A percentile compares a stretch with the other conserved stretches of the same genome.
Evolutionary conservation across 2,113 vertebrate genomes (phyloP).

Genomic region (Brachirus orientalis): DNA sequence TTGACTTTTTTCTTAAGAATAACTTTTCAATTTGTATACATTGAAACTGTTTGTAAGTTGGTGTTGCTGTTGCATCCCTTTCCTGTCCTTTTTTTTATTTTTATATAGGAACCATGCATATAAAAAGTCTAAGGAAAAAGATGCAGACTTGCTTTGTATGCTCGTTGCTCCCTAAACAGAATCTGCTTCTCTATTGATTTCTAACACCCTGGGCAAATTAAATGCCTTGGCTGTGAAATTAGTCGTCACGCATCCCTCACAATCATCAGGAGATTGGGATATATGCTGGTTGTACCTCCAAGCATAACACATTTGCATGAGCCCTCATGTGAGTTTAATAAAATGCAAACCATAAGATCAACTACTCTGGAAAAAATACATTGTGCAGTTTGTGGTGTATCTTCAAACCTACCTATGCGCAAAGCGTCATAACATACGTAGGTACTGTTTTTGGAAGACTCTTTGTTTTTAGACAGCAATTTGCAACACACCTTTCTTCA

Average conservation of each 20-base stretch:
- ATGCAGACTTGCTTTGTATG: conserved; percentile 14
- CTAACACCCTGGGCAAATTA: conserved; percentile 54
- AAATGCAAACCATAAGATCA: conserved; percentile 35
- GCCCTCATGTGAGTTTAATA: conserved; percentile 53
- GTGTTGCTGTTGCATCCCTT: too few species aligned
- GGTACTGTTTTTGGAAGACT: too few species aligned
- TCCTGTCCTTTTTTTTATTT: conserved; percentile 11
- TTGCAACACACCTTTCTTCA: not conserved
- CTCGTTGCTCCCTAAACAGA: conserved; percentile 23
- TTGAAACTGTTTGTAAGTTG: too few species aligned
- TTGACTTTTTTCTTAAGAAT: not conserved
- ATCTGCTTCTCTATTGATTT: conserved; percentile 46
- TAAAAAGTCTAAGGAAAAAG: conserved; percentile 7
- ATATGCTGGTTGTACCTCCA: conserved; percentile 35
- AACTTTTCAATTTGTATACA: not conserved
- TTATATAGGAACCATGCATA: conserved; percentile 3
- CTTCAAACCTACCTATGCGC: conserved; percentile 9
- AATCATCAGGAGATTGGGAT: conserved; percentile 52
- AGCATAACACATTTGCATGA: conserved; percentile 66
- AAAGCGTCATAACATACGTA: conserved; percentile 4
- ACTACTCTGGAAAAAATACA: conserved; percentile 29
- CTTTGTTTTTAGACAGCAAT: not conserved
- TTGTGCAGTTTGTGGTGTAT: conserved; percentile 13
- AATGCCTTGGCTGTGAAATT: conserved; percentile 59
- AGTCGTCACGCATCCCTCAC: conserved; percentile 49